Conservation (phyloP, 2,888 invertebrate genomes). For the Tenthredo distinguenda region DNA sequence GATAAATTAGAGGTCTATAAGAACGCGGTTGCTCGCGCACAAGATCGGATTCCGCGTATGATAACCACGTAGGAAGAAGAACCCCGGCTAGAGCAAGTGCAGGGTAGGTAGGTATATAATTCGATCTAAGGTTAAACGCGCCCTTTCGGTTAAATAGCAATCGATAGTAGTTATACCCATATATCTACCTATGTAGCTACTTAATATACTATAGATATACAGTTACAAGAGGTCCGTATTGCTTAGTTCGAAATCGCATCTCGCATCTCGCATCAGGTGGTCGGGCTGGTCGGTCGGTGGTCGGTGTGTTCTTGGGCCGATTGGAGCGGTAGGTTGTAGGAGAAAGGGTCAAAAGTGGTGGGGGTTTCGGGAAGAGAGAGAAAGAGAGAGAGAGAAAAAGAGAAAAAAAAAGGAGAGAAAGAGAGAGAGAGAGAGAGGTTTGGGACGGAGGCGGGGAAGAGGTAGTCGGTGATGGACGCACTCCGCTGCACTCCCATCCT, state of each 20-base stretch:
- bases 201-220: constrained; percentile 31
- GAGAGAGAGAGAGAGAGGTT: constrained; percentile 51
- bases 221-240: constrained; percentile 25
- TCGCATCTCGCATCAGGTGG: constrained; percentile 50
- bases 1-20: constrained; percentile 34
- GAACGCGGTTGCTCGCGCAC: background rate
- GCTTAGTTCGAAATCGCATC: constrained; percentile 37
- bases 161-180: constrained; percentile 11
- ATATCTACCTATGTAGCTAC: constrained; percentile 16
- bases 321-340: constrained; percentile 54
- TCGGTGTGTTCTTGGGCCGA: constrained; percentile 59
- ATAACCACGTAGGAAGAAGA: background rate
- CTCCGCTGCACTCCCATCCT: constrained; percentile 58
- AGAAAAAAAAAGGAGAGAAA: constrained; percentile 53
- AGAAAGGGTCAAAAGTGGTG: constrained; percentile 54
- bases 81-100: background rate
- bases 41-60: background rate
- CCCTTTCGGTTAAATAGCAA: constrained; percentile 41
- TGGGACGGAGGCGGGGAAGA: constrained; percentile 57
- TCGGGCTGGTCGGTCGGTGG: constrained; percentile 34
- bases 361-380: constrained; percentile 58
- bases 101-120: constrained; percentile 11
- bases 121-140: constrained; percentile 38
- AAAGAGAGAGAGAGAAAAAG: constrained; percentile 53
- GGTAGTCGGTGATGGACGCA: constrained; percentile 73